Evolutionary conservation across 2,888 invertebrate species (phyloP).

Genomic region (Euzophera pinguis): DNA sequence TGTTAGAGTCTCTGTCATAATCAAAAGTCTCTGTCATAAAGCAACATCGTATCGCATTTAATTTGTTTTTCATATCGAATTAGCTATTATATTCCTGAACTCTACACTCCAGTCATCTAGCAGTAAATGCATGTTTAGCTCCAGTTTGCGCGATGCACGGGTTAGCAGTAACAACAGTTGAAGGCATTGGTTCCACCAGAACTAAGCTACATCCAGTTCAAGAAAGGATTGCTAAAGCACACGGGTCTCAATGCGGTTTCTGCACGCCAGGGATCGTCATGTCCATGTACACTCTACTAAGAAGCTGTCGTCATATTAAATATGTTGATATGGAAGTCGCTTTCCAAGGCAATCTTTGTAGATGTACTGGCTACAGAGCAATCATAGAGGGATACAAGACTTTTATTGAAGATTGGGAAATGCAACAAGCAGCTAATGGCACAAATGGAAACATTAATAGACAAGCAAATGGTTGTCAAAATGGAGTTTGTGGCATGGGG

Average conservation of each 20-base stretch:
- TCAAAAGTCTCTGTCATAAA: too few relatives aligned
- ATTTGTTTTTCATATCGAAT: neutral
- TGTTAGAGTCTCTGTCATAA: too few relatives aligned
- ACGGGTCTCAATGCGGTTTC: constrained; percentile 94
- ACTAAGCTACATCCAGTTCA: constrained; percentile 89
- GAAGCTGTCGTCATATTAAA: constrained; percentile 69
- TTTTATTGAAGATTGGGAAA: constrained; percentile 86
- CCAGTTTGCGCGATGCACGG: constrained; percentile 91
- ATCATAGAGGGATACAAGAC: constrained; percentile 91
- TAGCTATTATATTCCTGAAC: constrained; percentile 13
- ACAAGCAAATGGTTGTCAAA: constrained; percentile 26
- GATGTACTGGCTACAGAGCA: constrained; percentile 92
- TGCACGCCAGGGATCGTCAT: constrained; percentile 95
- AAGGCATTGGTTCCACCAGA: constrained; percentile 89
- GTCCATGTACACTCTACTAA: constrained; percentile 91
- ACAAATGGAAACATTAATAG: constrained; percentile 33
- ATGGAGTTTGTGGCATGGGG: constrained; percentile 77
- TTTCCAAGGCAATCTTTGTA: constrained; percentile 88
- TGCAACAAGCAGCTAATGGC: constrained; percentile 50
- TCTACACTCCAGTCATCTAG: constrained; percentile 79
- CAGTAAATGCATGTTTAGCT: constrained; percentile 90
- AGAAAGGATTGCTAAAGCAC: constrained; percentile 88
- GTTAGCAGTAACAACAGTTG: constrained; percentile 90
- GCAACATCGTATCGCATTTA: too few relatives aligned
- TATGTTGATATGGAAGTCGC: constrained; percentile 85